Conservation (phyloP, 2,113 vertebrate species). For the Syngnathus floridae region DNA sequence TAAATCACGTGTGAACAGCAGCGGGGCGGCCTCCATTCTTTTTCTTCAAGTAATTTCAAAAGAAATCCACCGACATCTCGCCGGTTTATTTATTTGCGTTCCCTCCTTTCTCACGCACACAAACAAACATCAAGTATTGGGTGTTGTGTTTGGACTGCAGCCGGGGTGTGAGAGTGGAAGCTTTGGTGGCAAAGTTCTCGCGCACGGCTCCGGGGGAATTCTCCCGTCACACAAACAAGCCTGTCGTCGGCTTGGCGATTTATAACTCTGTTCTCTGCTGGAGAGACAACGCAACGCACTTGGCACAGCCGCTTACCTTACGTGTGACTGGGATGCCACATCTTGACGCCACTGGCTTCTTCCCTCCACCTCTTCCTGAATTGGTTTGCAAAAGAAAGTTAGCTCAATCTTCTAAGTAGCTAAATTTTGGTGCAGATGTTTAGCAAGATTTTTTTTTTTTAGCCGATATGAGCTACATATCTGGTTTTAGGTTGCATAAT, state of each 20-base stretch:
- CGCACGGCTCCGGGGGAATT: slow-evolving; percentile 51
- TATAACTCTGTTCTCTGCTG: slow-evolving; percentile 51
- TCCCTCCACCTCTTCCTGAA: slow-evolving; percentile 17
- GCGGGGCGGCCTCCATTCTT: not conserved
- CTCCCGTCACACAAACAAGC: slow-evolving; percentile 66
- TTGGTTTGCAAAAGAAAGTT: too few relatives aligned
- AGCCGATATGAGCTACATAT: not conserved
- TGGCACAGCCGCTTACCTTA: slow-evolving; percentile 10
- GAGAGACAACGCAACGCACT: slow-evolving; percentile 41
- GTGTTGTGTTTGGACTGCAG: slow-evolving; percentile 51
- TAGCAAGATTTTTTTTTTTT: not conserved
- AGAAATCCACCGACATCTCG: not conserved
- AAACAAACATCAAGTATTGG: slow-evolving; percentile 20
- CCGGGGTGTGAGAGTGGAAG: slow-evolving; percentile 57
- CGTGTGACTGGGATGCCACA: not conserved
- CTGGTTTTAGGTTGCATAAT: not conserved
- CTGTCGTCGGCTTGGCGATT: slow-evolving; percentile 62
- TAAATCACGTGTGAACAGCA: slow-evolving; percentile 15
- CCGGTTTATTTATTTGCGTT: slow-evolving; percentile 11
- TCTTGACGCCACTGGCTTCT: not conserved
- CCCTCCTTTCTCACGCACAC: slow-evolving; percentile 9
- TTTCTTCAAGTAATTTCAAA: slow-evolving; percentile 5
- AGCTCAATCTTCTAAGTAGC: too few relatives aligned
- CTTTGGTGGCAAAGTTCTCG: slow-evolving; percentile 66
- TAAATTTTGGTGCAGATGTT: too few relatives aligned